Evolutionary conservation across 1,140 invertebrate species (phyloP).

Genomic region (Cydia amplana): DNA sequence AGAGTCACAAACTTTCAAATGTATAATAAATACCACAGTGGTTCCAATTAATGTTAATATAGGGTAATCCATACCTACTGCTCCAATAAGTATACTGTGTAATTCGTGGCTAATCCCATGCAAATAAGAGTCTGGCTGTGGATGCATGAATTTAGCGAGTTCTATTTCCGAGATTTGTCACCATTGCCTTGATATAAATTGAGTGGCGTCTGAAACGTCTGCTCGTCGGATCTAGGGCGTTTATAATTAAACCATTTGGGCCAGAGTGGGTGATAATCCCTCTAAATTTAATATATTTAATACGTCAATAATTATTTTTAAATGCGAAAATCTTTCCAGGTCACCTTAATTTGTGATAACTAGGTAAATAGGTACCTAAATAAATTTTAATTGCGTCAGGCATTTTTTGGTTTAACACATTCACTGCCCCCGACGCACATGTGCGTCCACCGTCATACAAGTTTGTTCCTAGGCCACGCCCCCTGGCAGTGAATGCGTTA

Average conservation of each 20-base stretch:
- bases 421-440: too few species aligned
- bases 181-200: slow-evolving; percentile 26
- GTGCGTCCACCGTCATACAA: too few species aligned
- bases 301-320: neutral
- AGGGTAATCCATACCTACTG: neutral
- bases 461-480: too few species aligned
- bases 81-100: neutral
- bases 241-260: slow-evolving; percentile 15
- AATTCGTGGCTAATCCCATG: neutral
- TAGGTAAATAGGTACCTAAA: too few species aligned
- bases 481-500: too few species aligned
- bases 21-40: too few species aligned
- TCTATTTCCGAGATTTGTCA: slow-evolving; percentile 23
- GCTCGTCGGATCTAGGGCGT: slow-evolving; percentile 5
- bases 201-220: neutral
- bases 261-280: neutral
- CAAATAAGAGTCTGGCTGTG: neutral
- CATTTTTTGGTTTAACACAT: too few species aligned
- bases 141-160: slow-evolving; percentile 10
- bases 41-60: neutral
- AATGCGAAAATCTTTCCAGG: neutral
- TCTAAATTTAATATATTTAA: neutral
- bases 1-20: too few species aligned
- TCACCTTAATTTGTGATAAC: neutral
- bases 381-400: too few species aligned